Conservation (phyloP, 1,140 invertebrate genomes). For the Drosophila nasuta region DNA sequence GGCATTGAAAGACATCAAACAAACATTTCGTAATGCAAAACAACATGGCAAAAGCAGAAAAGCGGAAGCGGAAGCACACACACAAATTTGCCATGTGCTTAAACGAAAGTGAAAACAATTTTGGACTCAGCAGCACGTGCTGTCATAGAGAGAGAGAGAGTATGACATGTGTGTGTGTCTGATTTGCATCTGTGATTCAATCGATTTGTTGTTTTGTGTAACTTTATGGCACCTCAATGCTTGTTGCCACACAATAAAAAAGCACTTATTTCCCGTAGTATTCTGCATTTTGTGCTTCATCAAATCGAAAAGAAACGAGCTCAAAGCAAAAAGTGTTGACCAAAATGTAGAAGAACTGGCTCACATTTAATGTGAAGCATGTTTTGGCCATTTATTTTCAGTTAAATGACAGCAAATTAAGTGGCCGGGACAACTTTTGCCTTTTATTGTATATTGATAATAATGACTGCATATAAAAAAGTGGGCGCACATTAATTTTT, state of each 20-base stretch:
- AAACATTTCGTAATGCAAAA: constrained; percentile 58
- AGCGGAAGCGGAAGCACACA: constrained; percentile 16
- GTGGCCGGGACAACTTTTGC: constrained; percentile 58
- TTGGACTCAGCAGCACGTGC: constrained; percentile 67
- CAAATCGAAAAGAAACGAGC: constrained; percentile 43
- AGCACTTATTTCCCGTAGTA: constrained; percentile 38
- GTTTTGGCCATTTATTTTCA: constrained; percentile 69
- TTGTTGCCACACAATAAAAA: constrained; percentile 73
- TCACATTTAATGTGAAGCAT: constrained; percentile 60
- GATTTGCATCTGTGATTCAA: constrained; percentile 64
- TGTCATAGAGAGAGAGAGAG: background rate
- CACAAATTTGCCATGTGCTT: constrained; percentile 58
- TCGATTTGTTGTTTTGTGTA: constrained; percentile 56
- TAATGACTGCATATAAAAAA: constrained; percentile 66
- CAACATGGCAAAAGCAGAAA: constrained; percentile 19
- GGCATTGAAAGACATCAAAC: constrained; percentile 59
- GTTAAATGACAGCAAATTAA: constrained; percentile 78
- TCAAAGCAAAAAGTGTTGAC: constrained; percentile 15
- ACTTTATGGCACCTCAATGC: constrained; percentile 74
- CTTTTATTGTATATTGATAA: constrained; percentile 75
- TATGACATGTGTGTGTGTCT: constrained; percentile 21
- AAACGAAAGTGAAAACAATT: constrained; percentile 70
- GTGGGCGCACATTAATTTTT: constrained; percentile 70
- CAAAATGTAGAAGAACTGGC: constrained; percentile 32
- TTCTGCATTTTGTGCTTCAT: constrained; percentile 35